Evolutionary conservation across 2,888 invertebrate species (phyloP).

Genomic region (Onthophagus sagittarius): DNA sequence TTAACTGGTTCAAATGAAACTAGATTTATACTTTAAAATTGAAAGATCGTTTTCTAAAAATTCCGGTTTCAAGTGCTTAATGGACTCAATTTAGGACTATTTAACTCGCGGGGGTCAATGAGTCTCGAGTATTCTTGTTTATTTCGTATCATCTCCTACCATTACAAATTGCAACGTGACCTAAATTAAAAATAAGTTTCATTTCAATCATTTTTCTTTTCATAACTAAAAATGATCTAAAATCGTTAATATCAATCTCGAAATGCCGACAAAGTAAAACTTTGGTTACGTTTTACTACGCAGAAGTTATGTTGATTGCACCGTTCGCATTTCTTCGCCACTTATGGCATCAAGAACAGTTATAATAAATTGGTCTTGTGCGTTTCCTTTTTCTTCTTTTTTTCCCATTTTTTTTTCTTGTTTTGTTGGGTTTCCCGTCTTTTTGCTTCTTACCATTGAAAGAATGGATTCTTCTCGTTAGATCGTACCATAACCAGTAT

Average conservation of each 20-base stretch:
- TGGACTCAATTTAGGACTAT: background rate
- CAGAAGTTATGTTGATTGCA: background rate
- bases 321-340: background rate
- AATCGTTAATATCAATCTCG: no score
- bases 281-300: background rate
- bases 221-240: background rate
- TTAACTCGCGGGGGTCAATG: background rate
- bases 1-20: no score
- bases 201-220: no score
- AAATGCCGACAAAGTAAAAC: background rate
- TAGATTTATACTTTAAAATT: no score
- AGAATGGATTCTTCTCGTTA: no score
- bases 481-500: no score
- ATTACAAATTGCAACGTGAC: background rate
- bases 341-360: background rate
- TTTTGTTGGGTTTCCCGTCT: no score
- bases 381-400: background rate
- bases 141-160: background rate
- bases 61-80: background rate
- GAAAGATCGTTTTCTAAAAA: background rate
- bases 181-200: no score
- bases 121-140: background rate
- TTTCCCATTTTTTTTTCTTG: background rate
- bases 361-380: background rate
- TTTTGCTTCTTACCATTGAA: no score